A percentile compares a stretch with the other conserved stretches of the same genome.
phyloP scores from a whole-genome alignment of 2,888 invertebrate genomes.

The Pristionchus entomophagus region DNA sequence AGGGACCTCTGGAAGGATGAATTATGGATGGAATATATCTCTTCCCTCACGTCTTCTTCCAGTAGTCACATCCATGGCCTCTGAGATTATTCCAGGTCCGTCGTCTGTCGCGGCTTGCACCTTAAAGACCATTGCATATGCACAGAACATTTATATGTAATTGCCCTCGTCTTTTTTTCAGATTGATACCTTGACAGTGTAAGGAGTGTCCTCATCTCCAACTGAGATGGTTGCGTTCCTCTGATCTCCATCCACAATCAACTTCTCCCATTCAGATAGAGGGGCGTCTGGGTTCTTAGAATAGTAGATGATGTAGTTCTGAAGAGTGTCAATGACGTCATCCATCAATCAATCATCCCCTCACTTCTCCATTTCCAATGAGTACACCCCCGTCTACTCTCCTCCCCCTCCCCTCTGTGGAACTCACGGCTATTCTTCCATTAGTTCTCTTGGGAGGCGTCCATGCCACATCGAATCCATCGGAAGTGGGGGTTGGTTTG shows the following conservation, averaged over 20 bases:
- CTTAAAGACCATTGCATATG: too few relatives aligned
- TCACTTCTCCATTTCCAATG: conserved; percentile 3
- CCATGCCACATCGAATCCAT: conserved; percentile 74
- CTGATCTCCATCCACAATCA: conserved; percentile 63
- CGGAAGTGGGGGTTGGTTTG: conserved; percentile 68
- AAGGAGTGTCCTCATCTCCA: conserved; percentile 73
- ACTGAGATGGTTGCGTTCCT: conserved; percentile 60
- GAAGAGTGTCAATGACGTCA: conserved; percentile 29
- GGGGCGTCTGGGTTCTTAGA: conserved; percentile 71
- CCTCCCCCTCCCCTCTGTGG: background rate
- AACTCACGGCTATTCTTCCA: conserved; percentile 64
- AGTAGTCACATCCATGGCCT: conserved; percentile 73
- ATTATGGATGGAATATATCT: conserved; percentile 58
- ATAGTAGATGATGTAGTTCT: conserved; percentile 73
- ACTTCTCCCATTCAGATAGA: conserved; percentile 68
- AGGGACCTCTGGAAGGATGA: conserved; percentile 68
- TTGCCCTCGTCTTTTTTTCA: background rate
- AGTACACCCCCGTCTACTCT: too few relatives aligned
- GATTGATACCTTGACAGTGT: conserved; percentile 60
- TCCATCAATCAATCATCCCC: conserved; percentile 28
- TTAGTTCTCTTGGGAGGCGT: conserved; percentile 70
- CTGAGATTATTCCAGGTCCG: conserved; percentile 74
- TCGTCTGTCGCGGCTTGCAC: conserved; percentile 68
- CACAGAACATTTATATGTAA: too few relatives aligned
- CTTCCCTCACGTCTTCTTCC: conserved; percentile 73